These are phyloP conservation scores for Trimorus sp. DNA, from an alignment of 2,888 invertebrate genomes.

Conservation along the genomic window DNA sequence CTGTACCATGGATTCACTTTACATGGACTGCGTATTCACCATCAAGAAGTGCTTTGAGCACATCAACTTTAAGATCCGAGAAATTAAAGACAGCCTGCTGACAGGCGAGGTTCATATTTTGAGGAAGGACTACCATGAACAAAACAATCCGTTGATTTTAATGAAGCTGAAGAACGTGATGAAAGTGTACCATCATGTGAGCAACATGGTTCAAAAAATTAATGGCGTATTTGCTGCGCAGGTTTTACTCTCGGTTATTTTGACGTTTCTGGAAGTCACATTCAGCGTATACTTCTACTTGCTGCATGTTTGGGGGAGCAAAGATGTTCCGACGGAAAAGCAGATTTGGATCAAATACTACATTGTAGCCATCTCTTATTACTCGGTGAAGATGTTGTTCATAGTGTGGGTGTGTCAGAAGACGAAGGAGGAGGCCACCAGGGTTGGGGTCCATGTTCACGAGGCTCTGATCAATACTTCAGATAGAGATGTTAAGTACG, in stretches of 20 bases:
- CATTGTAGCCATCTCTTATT: conserved; percentile 72
- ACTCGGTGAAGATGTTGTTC: conserved; percentile 69
- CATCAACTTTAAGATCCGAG: conserved; percentile 68
- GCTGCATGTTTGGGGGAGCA: conserved; percentile 59
- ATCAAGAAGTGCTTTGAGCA: conserved; percentile 70
- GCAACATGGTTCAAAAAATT: conserved; percentile 68
- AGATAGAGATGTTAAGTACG: conserved; percentile 70
- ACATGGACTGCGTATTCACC: conserved; percentile 70
- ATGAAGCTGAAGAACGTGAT: conserved; percentile 71
- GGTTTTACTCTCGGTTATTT: conserved; percentile 69
- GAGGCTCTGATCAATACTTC: conserved; percentile 69
- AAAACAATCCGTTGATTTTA: conserved; percentile 67
- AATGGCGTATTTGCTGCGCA: conserved; percentile 72
- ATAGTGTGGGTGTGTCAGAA: conserved; percentile 73
- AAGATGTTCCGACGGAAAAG: conserved; percentile 67
- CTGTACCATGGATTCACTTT: conserved; percentile 71
- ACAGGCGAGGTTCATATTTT: conserved; percentile 74
- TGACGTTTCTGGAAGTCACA: conserved; percentile 74
- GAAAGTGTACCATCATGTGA: conserved; percentile 71
- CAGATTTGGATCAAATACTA: conserved; percentile 74
- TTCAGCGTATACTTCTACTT: conserved; percentile 75
- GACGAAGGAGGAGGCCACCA: conserved; percentile 70
- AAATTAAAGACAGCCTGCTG: conserved; percentile 63
- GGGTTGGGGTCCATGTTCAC: conserved; percentile 71
- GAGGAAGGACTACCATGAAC: conserved; percentile 74